A percentile compares a stretch with the other conserved stretches of the same genome.
Conservation (phyloP, 2,797 vertebrate species). For the Tapirus indicus region DNA sequence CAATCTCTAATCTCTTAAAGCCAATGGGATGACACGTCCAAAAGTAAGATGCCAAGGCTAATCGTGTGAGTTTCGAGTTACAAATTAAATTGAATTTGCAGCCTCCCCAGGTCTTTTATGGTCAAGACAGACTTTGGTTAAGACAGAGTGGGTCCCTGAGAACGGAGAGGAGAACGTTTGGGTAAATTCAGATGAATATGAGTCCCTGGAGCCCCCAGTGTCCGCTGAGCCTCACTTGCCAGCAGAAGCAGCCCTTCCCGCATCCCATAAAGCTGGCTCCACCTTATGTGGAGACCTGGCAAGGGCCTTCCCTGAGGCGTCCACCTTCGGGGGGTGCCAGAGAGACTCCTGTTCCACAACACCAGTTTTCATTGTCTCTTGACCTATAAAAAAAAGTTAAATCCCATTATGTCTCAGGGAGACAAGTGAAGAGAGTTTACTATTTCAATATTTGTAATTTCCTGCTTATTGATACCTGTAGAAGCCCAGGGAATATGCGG, state of each 20-base stretch:
- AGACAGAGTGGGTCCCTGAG: not conserved
- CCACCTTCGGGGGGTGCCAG: not conserved
- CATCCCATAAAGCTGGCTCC: not conserved
- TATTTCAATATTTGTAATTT: not conserved
- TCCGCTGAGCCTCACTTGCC: not conserved
- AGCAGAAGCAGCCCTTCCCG: not conserved
- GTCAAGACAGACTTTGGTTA: not conserved
- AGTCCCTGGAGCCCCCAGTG: not conserved
- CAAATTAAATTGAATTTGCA: not conserved
- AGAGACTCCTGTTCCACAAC: not conserved
- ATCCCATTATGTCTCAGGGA: not conserved
- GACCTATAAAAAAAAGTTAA: not conserved
- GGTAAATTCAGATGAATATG: not conserved
- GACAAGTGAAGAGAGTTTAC: not conserved
- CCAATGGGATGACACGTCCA: not conserved
- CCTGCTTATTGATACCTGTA: not conserved
- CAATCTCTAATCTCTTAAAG: conserved; percentile 48
- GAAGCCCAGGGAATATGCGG: not conserved
- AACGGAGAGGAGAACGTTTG: not conserved
- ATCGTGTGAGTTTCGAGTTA: not conserved
- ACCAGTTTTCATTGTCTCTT: not conserved
- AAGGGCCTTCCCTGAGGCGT: not conserved
- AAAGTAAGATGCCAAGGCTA: conserved; percentile 22
- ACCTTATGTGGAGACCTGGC: not conserved
- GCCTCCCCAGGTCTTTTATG: not conserved